Evolutionary conservation across 2,888 invertebrate genomes (phyloP), one percentile per base, ranked within the genome.

Genomic region (Dicranocentrus wangi): DNA sequence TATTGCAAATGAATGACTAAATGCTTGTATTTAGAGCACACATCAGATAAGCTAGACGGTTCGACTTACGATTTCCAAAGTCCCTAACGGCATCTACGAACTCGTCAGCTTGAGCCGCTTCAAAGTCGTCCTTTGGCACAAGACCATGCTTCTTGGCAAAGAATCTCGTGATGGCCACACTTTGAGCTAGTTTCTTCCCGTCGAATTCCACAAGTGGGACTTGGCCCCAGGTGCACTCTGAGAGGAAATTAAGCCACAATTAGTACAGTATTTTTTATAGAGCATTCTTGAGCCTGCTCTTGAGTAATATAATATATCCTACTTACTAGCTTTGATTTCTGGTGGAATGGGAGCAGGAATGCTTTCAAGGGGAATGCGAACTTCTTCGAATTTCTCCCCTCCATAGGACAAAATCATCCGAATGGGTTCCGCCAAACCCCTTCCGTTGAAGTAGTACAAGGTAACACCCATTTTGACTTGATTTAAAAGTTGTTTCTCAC

Each of bases 171-270:
- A 92, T 90, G n/a, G 92, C 91, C 85, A 90, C 90, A 82, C 91
- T 91, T 85, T 92, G 91, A 28, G 90, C 89, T 32, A 91, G 89
- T 2, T 32, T 60, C 70, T 88, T 88, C 13, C 91, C 92, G 86
- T 92, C 91, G 76, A 91, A 89, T 87, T 92, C 91, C 86, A 92
- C 87, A n/a, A 91, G 23, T 1, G 92, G 92, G 53, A 92, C 53
- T 47, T 70, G 70, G 7, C 65, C 71, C 78, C 78, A 78, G n/a
- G 47, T 58, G 88, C 60, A 43, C 53, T 68, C 68, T 77, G 1
- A 1, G 25, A 69, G 39, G 21, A n/a, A 42, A 5, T 13, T 13
- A 13, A 39, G 39, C 39, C 5, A 39, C 13, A 13, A 39, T 39
- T 13, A 39, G 39, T 5, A 39, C 39, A 19, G 5, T 21, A 3